Conservation (phyloP, 2,113 vertebrate species). For the Seriola dumerili region DNA sequence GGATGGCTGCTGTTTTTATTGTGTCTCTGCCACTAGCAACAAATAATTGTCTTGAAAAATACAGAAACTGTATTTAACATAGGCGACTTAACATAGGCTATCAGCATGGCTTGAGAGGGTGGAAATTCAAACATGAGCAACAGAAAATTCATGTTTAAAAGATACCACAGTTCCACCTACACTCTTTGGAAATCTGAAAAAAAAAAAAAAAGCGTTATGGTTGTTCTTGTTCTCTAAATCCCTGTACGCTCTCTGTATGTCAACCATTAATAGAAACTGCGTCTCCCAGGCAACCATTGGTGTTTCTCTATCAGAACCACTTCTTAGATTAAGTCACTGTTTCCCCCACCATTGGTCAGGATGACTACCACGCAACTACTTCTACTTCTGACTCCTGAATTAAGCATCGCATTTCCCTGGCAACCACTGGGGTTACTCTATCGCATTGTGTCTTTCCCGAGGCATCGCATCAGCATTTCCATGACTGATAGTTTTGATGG, state of each 20-base stretch:
- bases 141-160: not conserved
- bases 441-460: slow-evolving; percentile 19
- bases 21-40: not conserved
- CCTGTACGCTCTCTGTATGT: not conserved
- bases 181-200: too few relatives aligned
- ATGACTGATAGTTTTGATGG: slow-evolving; percentile 44
- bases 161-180: too few relatives aligned
- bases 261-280: not conserved
- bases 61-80: not conserved
- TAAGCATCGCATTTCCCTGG: slow-evolving; percentile 4
- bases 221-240: not conserved
- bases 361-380: not conserved
- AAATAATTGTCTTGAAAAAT: not conserved
- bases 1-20: too few relatives aligned
- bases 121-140: not conserved
- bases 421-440: slow-evolving; percentile 12
- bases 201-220: too few relatives aligned
- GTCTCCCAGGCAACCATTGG: slow-evolving; percentile 11
- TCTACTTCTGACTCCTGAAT: not conserved
- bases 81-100: too few relatives aligned
- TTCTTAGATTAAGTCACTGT: slow-evolving; percentile 31
- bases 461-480: slow-evolving; percentile 30
- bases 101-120: not conserved
- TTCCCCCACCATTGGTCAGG: slow-evolving; percentile 24
- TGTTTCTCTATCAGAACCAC: slow-evolving; percentile 18